Conservation (phyloP, 2,888 invertebrate genomes). For the Drosophila nr. medialis region DNA sequence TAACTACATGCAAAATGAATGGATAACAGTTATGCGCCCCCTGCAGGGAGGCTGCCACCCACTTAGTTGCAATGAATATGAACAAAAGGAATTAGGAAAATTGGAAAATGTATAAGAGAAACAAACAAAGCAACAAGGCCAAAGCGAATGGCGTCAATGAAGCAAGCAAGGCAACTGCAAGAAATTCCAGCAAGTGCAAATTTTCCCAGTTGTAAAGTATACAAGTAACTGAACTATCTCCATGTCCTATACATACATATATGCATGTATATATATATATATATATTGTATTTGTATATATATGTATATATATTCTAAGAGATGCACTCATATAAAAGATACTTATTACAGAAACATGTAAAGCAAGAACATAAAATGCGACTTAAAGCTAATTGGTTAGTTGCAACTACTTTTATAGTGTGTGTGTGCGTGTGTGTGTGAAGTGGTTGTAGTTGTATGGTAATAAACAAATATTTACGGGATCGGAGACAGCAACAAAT, state of each 20-base stretch:
- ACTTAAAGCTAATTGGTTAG: slow-evolving; percentile 23
- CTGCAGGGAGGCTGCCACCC: not conserved
- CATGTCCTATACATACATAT: not conserved
- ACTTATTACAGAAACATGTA: not conserved
- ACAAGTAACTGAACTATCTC: not conserved
- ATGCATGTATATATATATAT: not conserved
- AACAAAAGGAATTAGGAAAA: slow-evolving; percentile 56
- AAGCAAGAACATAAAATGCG: slow-evolving; percentile 7
- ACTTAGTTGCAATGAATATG: not conserved
- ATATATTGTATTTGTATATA: not conserved
- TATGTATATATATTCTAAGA: not conserved
- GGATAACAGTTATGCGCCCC: not conserved
- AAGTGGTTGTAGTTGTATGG: not conserved
- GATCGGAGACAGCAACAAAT: slow-evolving; percentile 65
- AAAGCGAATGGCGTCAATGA: slow-evolving; percentile 17
- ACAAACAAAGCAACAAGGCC: slow-evolving; percentile 14
- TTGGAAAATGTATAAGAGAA: slow-evolving; percentile 31
- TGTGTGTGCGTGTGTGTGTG: not conserved
- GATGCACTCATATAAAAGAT: not conserved
- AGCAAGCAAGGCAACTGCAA: slow-evolving; percentile 8
- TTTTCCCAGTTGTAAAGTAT: slow-evolving; percentile 9
- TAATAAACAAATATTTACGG: slow-evolving; percentile 67
- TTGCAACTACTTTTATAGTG: not conserved
- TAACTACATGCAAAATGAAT: slow-evolving; percentile 8
- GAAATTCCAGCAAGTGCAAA: slow-evolving; percentile 29